Base-by-base conservation (phyloP, 2,113 vertebrate genomes). In the Rhinoderma darwinii region DNA sequence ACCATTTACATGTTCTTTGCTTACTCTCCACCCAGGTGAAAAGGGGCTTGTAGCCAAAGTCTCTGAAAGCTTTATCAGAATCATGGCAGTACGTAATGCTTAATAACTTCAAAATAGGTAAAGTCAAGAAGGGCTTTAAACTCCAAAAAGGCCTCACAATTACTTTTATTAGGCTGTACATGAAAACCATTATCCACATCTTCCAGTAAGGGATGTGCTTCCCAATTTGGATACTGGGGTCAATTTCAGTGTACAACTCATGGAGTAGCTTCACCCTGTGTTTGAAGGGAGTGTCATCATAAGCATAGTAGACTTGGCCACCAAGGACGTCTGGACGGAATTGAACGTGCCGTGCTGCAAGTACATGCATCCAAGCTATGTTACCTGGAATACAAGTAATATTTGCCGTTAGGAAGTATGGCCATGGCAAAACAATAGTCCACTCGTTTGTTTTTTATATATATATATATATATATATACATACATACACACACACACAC, bases 61-160 rank as follows among this genome's bases (percentile, higher is more conserved):
- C 86, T 83, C 91, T 84, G 78, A 22, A 89, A 44, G 89, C 91
- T 35, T 93, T 93, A 89, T 90, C 90, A 12, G 90, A 92, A 70
- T 91, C 59, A 0, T 66, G 83, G 75, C 37, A 90, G 88, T 89
- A 91, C 9, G n/a, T 79, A 85, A 68, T 89, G 82, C 84, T 77
- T 0, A 88, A 10, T 0, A 56, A 80, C 56, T 90, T 88, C 56
- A 92, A 81, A 12, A 89, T 4, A 41, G 89, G n/a, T 27, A 92
- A 18, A 6, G 0, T 89, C 5, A 90, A 80, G 80, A 89, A 91
- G 1, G 89, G 89, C 51, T 10, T 68, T 50, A 63, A 39, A 59
- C 88, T 89, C 90, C 91, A 88, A 87, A 88, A 88, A 1, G 91
- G 91, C 0, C 9, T 5, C 66, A 90, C 30, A 78, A 90, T 20